Percentiles rank a stretch among this genome's conserved stretches.
Evolutionary conservation across 2,888 invertebrate genomes (phyloP).

Genomic region (Drosophila maculinotata): DNA sequence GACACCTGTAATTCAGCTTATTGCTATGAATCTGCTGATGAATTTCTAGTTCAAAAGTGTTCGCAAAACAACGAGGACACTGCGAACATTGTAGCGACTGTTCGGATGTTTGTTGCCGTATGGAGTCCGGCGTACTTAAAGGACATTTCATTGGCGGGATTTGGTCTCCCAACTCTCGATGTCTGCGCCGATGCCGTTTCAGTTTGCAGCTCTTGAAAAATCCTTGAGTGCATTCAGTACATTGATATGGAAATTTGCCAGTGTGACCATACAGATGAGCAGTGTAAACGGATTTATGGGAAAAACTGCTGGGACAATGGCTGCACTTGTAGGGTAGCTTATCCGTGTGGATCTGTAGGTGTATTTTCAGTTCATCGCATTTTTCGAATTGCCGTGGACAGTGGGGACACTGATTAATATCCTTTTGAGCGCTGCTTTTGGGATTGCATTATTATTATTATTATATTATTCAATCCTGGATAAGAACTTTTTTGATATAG

Average conservation of each 20-base stretch:
- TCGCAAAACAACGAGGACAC: too few species aligned
- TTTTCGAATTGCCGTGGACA: conserved; percentile 25
- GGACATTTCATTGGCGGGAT: too few species aligned
- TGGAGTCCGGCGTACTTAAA: too few species aligned
- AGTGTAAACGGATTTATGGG: conserved; percentile 29
- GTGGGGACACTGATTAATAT: conserved; percentile 22
- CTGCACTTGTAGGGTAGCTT: conserved; percentile 32
- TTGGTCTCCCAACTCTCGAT: too few species aligned
- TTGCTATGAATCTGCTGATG: conserved; percentile 32
- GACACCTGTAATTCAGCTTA: conserved; percentile 33
- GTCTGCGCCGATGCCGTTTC: too few species aligned
- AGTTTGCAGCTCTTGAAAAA: too few species aligned
- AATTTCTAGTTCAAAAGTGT: conserved; percentile 35
- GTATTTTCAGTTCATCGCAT: conserved; percentile 29
- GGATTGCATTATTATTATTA: too few species aligned
- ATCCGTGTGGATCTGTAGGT: conserved; percentile 28
- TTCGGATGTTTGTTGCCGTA: too few species aligned
- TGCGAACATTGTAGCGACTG: too few species aligned
- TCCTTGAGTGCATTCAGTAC: too few species aligned
- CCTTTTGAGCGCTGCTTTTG: not conserved
- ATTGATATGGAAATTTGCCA: conserved; percentile 19
- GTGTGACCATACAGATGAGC: conserved; percentile 21
- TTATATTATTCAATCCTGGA: too few species aligned
- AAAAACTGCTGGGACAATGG: conserved; percentile 29
- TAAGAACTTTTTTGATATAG: not conserved